Evolutionary conservation across 2,888 invertebrate genomes (phyloP).

Genomic region (Limenitis camilla): DNA sequence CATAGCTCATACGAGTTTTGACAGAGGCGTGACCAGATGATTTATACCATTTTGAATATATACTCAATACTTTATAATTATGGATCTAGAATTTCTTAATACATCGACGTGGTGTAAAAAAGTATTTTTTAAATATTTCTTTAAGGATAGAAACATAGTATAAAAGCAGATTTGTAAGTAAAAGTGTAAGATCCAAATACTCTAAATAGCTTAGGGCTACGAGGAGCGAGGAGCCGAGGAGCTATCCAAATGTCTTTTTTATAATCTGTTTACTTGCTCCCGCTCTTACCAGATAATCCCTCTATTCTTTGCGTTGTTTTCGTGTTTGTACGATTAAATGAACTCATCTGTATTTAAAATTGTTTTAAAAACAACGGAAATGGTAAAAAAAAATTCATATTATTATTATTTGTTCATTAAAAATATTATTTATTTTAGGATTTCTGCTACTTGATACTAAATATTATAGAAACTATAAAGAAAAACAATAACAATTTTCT

Average conservation of each 20-base stretch:
- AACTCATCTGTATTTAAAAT: constrained; percentile 20
- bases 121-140: no score
- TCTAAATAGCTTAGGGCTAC: constrained; percentile 9
- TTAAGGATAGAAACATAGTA: no score
- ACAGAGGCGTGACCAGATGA: no score
- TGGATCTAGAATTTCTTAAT: no score
- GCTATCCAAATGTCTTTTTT: constrained; percentile 55
- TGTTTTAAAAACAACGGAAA: not conserved
- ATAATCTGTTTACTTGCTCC: constrained; percentile 68
- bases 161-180: not conserved
- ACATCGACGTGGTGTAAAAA: no score
- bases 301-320: constrained; percentile 50
- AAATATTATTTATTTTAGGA: not conserved
- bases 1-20: no score
- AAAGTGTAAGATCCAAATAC: constrained; percentile 3
- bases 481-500: no score
- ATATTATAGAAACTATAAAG: not conserved
- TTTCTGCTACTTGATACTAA: not conserved
- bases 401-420: not conserved
- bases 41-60: no score
- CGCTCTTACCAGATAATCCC: constrained; percentile 58
- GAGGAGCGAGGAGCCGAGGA: constrained; percentile 23
- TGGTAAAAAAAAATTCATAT: not conserved
- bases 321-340: constrained; percentile 43
- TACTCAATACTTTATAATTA: no score